Base-by-base conservation (phyloP, 35 echinoderm and acorn worm species). In the Ophioderma brevispina region DNA sequence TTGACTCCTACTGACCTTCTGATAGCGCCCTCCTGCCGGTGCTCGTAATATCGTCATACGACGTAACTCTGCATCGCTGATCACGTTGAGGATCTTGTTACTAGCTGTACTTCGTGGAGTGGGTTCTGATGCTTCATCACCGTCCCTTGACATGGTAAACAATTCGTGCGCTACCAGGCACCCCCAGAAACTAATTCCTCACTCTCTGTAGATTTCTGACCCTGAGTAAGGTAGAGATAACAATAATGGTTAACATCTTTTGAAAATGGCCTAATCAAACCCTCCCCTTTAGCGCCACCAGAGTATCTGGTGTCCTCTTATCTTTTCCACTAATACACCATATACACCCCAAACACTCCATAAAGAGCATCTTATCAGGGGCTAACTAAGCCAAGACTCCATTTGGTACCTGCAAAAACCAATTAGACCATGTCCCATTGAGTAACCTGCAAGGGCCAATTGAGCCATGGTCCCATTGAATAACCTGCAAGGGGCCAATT, bases 171-270 rank as follows among this genome's bases (percentile, higher is more conserved):
- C 86, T 92, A n/a, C n/a, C n/a, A n/a, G n/a, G n/a, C n/a, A 35
- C 82, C 90, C 81, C 94, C 92, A 13, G 92, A 92, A 42, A 83
- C 76, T 0, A 90, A 94, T 0, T 98, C 93, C 56, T 92, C 90
- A 38, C 90, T 92, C 36, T 92, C 90, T 13, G n/a, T 42, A 23
- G 37, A 31, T 56, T 35, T 81, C 40, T 80, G 76, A 30, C 64
- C 81, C 30, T 80, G 89, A 31, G 59, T 64, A 89, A 91, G 80
- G 17, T 35, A n/a, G 84, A 82, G 40, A 78, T 3, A 79, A 33
- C 3, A 14, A 41, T 37, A n/a, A 40, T 52, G 46, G 46, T 17
- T 21, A 77, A 35, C 35, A 81, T 34, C 11, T 19, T 55, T 15
- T 38, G n/a, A n/a, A n/a, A n/a, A n/a, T n/a, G n/a, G n/a, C n/a